These are phyloP conservation scores for Bugula neritina DNA, from an alignment of 2,888 invertebrate genomes.

Conservation along the genomic window DNA sequence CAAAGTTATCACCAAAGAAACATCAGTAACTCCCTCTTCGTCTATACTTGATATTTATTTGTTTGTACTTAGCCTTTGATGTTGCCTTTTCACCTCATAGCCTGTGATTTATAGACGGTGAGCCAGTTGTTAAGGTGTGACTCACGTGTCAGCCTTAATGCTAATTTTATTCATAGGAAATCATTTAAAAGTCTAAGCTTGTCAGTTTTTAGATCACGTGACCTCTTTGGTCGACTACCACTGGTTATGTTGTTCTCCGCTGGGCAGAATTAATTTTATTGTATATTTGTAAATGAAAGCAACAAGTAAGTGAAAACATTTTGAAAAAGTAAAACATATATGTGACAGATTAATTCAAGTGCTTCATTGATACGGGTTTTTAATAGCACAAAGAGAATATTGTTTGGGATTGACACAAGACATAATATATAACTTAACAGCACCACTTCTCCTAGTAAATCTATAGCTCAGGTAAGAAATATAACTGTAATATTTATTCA, in stretches of 20 bases:
- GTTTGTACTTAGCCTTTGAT: slow-evolving; percentile 25
- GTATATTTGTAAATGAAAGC: slow-evolving; percentile 16
- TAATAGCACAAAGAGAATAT: no score
- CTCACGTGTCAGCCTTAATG: not conserved
- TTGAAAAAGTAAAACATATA: not conserved
- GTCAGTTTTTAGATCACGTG: not conserved
- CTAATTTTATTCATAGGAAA: not conserved
- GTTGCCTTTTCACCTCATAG: not conserved
- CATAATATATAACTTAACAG: no score
- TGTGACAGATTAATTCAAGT: not conserved
- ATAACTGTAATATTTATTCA: no score
- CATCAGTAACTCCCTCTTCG: no score
- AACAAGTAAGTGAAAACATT: slow-evolving; percentile 15
- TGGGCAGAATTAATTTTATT: slow-evolving; percentile 13
- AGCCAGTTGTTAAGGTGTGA: not conserved
- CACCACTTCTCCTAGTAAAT: no score
- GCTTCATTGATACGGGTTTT: no score
- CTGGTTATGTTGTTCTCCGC: not conserved
- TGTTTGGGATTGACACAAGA: no score
- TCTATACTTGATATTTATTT: slow-evolving; percentile 19
- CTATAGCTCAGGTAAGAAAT: no score
- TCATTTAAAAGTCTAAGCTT: not conserved
- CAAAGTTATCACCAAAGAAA: not conserved
- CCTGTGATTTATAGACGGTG: slow-evolving; percentile 1
- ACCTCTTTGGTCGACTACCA: not conserved